Evolutionary conservation across 2,797 vertebrate species (phyloP), one percentile per base, ranked within the genome.

Genomic region (Syngnathus acus): DNA sequence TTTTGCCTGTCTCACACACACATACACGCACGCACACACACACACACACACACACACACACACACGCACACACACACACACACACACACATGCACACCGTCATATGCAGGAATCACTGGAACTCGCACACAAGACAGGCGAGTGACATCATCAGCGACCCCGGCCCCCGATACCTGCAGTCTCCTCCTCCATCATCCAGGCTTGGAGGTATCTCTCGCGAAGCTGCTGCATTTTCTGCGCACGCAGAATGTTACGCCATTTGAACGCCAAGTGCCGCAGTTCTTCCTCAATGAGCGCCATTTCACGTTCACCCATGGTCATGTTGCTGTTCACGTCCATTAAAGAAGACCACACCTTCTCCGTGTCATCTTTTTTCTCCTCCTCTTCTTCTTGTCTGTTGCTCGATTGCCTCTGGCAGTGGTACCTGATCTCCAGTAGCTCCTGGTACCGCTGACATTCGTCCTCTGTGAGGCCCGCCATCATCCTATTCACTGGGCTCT

Each of bases 181-280:
- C 68, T 90, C 90, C 62, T 93, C 92, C 66, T 93, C 93, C 68
- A 92, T 86, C 65, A 93, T 88, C 94, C 93, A 94, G 40, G 93
- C 93, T 17, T 93, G 93, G 78, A 94, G 88, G 76, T 93, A 94
- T 4, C 93, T 87, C 70, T 94, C 92, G 0, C 94, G 85, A 9
- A 95, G 87, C 84, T 93, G 91, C 79, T 94, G 92, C 91, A 94
- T 93, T 81, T 95, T 94, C 58, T 95, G 94, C 0, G 92, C 94
- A 0, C 94, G 82, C 62, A 95, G 85, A 26, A 94, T 92, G 76
- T 93, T 94, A 13, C 94, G 91, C 59, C 93, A 95, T 72, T 95
- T 94, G 73, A 95, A 94, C 79, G 95, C 94, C 62, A 95, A 86
- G 82, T 94, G 94, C 4, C 94, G 90, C 21, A 95, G 74, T 83